Base-by-base conservation (phyloP, 1,140 invertebrate genomes). In the Drosophila mayri region DNA sequence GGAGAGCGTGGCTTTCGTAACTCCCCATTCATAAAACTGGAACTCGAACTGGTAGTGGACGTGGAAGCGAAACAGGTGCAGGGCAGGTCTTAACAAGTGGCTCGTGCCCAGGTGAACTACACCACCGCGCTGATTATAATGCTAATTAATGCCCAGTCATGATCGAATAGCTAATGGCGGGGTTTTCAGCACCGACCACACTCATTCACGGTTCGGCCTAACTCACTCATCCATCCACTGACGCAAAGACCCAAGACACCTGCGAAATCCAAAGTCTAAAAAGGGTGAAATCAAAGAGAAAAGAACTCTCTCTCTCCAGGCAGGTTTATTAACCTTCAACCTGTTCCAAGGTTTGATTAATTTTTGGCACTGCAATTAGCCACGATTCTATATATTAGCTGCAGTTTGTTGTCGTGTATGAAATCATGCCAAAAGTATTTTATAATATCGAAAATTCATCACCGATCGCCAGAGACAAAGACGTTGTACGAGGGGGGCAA, bases 41-140 rank as follows among this genome's bases (percentile, higher is more conserved):
- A 54, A 43, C 66, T 46, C 18, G 4, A 54, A 43, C 66, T 20
- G 40, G 37, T 12, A 4, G 35, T 72, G 32, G 28, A 30, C 6
- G 28, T 30, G 28, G 38, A 67, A 58, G 22, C 58, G 37, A 57
- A 64, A 46, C 79, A 78, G 54, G 84, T 86, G 83, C 83, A 87
- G 76, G 79, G 80, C 76, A 70, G 73, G 47, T 83, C 57, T 76
- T 87, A 76, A 68, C 84, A 55, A 76, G 57, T 88, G 83, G 84
- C 83, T 83, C 83, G 83, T 87, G 83, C 83, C 80, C 76, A 80
- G 83, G 83, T 87, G 84, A 88, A 88, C 80, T 82, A 87, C 84
- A 84, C 81, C 79, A 68, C 66, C 52, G 49, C n/a, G 59, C 47
- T 82, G 49, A 88, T 88, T 83, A 68, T 73, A 77, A 83, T 88